A percentile compares a stretch with the other conserved stretches of the same genome.
phyloP scores from a whole-genome alignment of 2,113 vertebrate genomes.

The Scopus umbretta region DNA sequence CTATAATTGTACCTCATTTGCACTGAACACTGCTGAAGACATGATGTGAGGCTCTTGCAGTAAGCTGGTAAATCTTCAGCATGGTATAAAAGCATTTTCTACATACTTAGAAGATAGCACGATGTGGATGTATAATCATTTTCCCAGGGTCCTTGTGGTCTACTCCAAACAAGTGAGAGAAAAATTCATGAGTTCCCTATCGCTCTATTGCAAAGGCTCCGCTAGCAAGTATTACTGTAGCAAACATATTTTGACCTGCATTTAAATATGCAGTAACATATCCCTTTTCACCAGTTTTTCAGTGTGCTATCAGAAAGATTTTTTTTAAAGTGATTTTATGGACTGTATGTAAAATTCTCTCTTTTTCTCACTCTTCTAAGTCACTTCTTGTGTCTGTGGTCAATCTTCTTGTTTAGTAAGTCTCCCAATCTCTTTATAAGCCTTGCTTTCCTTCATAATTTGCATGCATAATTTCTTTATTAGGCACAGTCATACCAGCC shows the following conservation, averaged over 20 bases:
- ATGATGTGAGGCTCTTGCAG: neutral
- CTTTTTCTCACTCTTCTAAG: neutral
- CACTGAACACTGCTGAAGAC: neutral
- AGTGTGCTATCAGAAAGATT: neutral
- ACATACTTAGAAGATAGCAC: neutral
- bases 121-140: neutral
- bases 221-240: neutral
- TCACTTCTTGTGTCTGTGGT: neutral
- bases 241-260: neutral
- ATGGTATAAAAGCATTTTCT: neutral
- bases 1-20: neutral
- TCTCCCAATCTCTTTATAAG: neutral
- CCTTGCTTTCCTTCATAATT: neutral
- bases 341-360: neutral
- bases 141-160: neutral
- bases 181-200: neutral
- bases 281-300: neutral
- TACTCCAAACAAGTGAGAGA: neutral
- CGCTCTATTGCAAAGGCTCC: neutral
- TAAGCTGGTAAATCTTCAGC: neutral
- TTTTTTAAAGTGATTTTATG: neutral
- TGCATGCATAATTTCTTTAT: neutral
- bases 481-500: neutral
- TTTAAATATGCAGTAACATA: neutral
- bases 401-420: neutral